Conservation (phyloP, 1,140 invertebrate species). For the Philopotamus ludificatus region DNA sequence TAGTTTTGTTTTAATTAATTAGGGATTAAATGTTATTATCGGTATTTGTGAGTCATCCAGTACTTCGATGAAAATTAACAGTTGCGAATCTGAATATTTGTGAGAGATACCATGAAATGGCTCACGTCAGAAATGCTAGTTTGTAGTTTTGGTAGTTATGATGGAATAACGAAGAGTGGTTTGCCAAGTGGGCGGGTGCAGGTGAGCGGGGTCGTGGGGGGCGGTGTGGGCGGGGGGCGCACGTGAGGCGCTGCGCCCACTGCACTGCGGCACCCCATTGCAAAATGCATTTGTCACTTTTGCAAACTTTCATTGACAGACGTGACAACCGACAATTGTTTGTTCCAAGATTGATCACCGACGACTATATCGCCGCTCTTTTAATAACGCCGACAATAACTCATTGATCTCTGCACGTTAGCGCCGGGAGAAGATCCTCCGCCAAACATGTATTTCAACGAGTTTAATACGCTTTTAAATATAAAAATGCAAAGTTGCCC, state of each 20-base stretch:
- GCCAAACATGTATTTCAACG: neutral
- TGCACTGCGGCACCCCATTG: constrained; percentile 22
- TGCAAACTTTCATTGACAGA: constrained; percentile 27
- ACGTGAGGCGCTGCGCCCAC: constrained; percentile 22
- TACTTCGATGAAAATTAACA: too few species aligned
- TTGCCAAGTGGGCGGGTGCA: neutral
- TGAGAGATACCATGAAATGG: too few species aligned
- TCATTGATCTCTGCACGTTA: neutral
- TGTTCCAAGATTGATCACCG: neutral
- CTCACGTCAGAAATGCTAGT: neutral
- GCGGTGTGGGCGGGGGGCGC: neutral
- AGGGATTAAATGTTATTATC: too few species aligned
- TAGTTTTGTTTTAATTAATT: too few species aligned
- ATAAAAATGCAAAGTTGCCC: neutral
- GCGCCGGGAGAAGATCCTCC: neutral
- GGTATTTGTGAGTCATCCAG: too few species aligned
- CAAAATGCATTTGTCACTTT: constrained; percentile 19
- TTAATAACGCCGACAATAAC: constrained; percentile 9
- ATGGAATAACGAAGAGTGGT: neutral
- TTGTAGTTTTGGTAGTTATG: constrained; percentile 2
- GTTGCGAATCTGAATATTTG: too few species aligned
- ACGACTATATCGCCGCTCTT: too few species aligned
- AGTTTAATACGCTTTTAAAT: neutral
- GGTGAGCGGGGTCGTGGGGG: neutral
- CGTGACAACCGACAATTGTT: constrained; percentile 8